These are phyloP conservation scores for Trichomalopsis sarcophagae DNA, from an alignment of 1,140 invertebrate genomes.

Conservation along the genomic window DNA sequence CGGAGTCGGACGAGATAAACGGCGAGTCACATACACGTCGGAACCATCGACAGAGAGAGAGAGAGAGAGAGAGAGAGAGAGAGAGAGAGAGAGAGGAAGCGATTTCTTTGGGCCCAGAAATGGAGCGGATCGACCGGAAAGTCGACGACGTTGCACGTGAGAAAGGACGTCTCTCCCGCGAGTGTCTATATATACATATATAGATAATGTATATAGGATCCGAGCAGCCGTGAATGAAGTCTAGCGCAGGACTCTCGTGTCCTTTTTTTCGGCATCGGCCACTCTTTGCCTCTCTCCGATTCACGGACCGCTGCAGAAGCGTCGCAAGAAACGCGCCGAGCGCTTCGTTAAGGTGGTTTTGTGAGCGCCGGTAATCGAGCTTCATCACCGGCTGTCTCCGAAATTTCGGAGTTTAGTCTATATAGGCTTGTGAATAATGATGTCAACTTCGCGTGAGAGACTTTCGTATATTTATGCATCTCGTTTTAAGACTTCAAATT, in stretches of 20 bases:
- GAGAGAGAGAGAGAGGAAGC: slow-evolving; percentile 3
- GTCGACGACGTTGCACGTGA: slow-evolving; percentile 42
- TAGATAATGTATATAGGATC: not conserved
- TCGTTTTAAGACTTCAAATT: no score
- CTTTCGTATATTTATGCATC: no score
- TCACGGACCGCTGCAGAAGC: slow-evolving; percentile 16
- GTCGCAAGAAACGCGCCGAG: slow-evolving; percentile 18
- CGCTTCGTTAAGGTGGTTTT: slow-evolving; percentile 30
- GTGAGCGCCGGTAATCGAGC: not conserved
- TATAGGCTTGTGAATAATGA: no score
- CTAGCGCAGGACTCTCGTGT: not conserved
- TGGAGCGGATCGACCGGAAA: slow-evolving; percentile 44
- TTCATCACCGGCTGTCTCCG: no score
- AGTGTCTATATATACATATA: not conserved
- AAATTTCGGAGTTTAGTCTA: no score
- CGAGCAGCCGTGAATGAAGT: slow-evolving; percentile 33
- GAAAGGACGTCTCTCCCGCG: slow-evolving; percentile 56
- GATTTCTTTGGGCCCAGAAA: slow-evolving; percentile 31
- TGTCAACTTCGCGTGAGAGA: no score
- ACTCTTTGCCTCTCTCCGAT: not conserved
- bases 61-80: slow-evolving; percentile 23
- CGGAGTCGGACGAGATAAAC: slow-evolving; percentile 8
- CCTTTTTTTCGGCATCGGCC: not conserved
- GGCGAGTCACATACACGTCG: slow-evolving; percentile 8
- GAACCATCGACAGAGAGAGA: not conserved